Evolutionary conservation across 2,113 vertebrate genomes (phyloP), one percentile per base, ranked within the genome.

Genomic region (Menura novaehollandiae): DNA sequence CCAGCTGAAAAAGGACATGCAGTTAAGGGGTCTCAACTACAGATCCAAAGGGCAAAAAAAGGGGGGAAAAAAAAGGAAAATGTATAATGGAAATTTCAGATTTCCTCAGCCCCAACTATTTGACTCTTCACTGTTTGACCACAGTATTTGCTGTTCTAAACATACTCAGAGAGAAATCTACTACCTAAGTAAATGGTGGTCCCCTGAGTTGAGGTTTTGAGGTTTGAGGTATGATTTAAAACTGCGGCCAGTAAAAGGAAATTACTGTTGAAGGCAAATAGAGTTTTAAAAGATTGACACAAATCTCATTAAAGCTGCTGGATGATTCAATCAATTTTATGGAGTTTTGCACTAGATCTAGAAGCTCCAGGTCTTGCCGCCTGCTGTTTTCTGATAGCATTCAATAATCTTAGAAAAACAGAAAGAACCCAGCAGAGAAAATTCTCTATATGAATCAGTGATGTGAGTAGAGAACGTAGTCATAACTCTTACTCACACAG

Each of bases 381-480:
- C 66, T 94, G 69, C 80, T 63, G 12, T 67, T 89, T 85, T 93
- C 76, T 72, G 75, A 84, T 60, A 55, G 44, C n/a, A 81, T 71
- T 63, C 44, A 77, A 69, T 86, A 72, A 91, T 60, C 47, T 72
- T 47, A 52, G 80, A 79, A 86, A 75, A 89, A 9, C 1, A 73
- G 43, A 63, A 52, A 84, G 63, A 89, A 52, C 12, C 4, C 44
- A 44, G 12, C 30, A 83, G 13, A 64, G 28, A 9, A 63, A 71
- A 59, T 74, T 97, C 59, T 96, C 44, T 86, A 68, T 91, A 93
- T 89, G 92, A 93, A 73, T 62, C 33, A 83, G 63, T 73, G 15
- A 64, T 92, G 76, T 64, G n/a, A 66, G 78, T 95, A 75, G 35
- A 72, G 39, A 91, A 85, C 1, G 0, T 21, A 41, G 21, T 87